Conservation (phyloP, 1,140 invertebrate genomes). For the Trichoplusia ni region DNA sequence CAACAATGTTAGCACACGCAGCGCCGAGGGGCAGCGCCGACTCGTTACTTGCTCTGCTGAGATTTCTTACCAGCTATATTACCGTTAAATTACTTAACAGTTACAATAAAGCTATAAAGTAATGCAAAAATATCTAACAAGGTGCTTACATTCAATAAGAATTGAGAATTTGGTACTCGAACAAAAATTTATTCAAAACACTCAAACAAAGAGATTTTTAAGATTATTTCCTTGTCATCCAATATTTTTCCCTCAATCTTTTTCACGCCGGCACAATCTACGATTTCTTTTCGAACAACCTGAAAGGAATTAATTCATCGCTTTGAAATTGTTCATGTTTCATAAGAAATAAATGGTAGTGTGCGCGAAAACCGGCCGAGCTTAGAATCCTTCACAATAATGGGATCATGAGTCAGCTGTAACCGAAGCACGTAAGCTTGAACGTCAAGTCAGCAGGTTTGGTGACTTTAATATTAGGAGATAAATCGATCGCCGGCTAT, state of each 20-base stretch:
- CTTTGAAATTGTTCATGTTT: too few species aligned
- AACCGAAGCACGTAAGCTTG: not conserved
- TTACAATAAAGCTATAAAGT: slow-evolving; percentile 33
- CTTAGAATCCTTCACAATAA: not conserved
- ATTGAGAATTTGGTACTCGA: too few species aligned
- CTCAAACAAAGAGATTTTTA: too few species aligned
- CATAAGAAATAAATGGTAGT: too few species aligned
- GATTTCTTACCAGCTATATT: slow-evolving; percentile 34
- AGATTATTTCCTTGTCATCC: too few species aligned
- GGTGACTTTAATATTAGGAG: not conserved
- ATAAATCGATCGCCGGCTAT: too few species aligned
- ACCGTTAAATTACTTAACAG: slow-evolving; percentile 45
- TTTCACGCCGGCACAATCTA: too few species aligned
- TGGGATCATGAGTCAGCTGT: not conserved
- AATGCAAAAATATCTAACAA: not conserved
- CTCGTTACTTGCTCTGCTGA: slow-evolving; percentile 39
- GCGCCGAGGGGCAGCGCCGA: not conserved
- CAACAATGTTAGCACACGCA: slow-evolving; percentile 34
- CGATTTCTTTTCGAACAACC: too few species aligned
- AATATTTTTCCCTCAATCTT: too few species aligned
- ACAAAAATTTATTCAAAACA: too few species aligned
- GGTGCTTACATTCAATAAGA: too few species aligned
- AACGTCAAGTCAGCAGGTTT: not conserved
- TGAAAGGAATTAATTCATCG: too few species aligned
- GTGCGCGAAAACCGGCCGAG: slow-evolving; percentile 2